Evolutionary conservation across 2,113 vertebrate species (phyloP).

Genomic region (Tiliqua scincoides): DNA sequence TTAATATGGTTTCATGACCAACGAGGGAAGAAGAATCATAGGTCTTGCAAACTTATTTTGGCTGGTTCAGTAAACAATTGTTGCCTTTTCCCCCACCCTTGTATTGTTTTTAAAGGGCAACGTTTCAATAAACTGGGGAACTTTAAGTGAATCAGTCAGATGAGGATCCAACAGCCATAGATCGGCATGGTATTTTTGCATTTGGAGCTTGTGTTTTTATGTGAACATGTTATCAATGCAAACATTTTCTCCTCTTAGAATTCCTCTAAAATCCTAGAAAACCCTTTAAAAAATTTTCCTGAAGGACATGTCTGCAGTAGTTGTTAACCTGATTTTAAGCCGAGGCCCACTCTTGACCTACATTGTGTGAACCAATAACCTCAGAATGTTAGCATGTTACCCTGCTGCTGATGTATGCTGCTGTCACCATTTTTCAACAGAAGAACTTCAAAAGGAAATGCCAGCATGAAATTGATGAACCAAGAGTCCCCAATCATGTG

Average conservation of each 20-base stretch:
- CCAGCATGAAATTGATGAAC: background rate
- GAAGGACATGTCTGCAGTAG: background rate
- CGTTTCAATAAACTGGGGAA: constrained; percentile 14
- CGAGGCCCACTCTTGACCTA: background rate
- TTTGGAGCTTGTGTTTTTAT: background rate
- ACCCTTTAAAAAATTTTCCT: background rate
- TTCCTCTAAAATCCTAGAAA: background rate
- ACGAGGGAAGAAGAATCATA: background rate
- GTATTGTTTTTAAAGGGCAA: constrained; percentile 4
- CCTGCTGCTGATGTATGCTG: background rate
- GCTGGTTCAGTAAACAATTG: background rate
- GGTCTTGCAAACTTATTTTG: background rate
- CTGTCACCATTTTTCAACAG: background rate
- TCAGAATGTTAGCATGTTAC: background rate
- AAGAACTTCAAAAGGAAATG: background rate
- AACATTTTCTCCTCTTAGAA: background rate
- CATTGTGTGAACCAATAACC: background rate
- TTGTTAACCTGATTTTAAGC: background rate
- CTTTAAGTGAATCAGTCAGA: background rate
- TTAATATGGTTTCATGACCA: background rate
- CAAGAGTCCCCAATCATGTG: background rate
- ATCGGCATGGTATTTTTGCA: background rate
- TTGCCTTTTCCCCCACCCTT: constrained; percentile 11
- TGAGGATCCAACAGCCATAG: background rate
- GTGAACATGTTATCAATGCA: background rate